Percentiles rank a stretch among this genome's conserved stretches.
phyloP scores from a whole-genome alignment of 1,140 invertebrate species.

The Drosophila simulans region DNA sequence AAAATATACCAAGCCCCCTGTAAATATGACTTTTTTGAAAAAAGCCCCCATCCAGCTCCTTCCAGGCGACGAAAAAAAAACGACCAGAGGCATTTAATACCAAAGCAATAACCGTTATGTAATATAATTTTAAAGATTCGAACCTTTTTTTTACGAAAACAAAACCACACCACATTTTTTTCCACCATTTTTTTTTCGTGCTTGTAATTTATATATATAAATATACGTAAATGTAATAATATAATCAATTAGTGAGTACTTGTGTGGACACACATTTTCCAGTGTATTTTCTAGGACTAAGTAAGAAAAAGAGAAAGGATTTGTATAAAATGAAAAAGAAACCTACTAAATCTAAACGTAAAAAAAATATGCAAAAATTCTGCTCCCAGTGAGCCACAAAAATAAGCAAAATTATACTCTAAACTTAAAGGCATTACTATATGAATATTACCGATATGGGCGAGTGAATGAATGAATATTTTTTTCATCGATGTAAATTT shows the following conservation, averaged over 20 bases:
- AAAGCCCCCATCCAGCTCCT: conserved; percentile 44
- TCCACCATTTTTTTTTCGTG: conserved; percentile 51
- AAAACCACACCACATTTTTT: conserved; percentile 16
- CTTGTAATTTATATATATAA: conserved; percentile 45
- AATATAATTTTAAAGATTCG: conserved; percentile 76
- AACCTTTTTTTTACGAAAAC: conserved; percentile 40
- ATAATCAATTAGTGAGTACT: conserved; percentile 26
- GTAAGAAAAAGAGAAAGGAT: conserved; percentile 12
- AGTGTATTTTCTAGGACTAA: conserved; percentile 75
- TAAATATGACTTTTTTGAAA: conserved; percentile 63
- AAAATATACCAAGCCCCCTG: conserved; percentile 7
- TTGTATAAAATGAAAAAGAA: conserved; percentile 45
- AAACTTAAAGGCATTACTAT: conserved; percentile 39
- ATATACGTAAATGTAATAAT: conserved; percentile 21
- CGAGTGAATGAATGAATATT: conserved; percentile 30
- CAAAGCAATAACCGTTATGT: conserved; percentile 83
- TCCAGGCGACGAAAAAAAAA: conserved; percentile 56
- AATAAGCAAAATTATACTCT: conserved; percentile 58
- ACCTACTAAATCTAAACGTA: conserved; percentile 24
- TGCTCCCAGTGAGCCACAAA: conserved; percentile 52
- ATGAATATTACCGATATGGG: conserved; percentile 35
- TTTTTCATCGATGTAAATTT: conserved; percentile 49
- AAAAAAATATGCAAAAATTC: conserved; percentile 22
- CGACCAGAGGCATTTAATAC: conserved; percentile 83
- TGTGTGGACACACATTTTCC: conserved; percentile 68